Evolutionary conservation across 2,113 vertebrate genomes (phyloP).

Genomic region (Globicephala melas): DNA sequence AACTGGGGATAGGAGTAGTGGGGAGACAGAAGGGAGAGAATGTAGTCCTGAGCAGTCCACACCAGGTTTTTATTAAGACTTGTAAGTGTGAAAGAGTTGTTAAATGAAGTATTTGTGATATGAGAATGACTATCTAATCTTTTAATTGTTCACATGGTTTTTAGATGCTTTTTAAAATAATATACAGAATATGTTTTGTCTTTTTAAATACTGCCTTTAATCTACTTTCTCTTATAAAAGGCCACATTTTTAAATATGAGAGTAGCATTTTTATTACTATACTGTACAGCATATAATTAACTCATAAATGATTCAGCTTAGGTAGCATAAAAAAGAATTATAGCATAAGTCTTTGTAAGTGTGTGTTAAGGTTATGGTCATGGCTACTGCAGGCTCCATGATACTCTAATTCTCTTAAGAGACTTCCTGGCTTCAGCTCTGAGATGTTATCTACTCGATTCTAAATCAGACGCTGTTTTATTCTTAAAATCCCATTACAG

Average conservation of each 20-base stretch:
- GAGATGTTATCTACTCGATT: background rate
- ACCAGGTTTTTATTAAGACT: background rate
- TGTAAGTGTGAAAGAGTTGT: background rate
- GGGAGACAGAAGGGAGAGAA: background rate
- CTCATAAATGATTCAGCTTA: constrained; percentile 50
- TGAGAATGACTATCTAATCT: background rate
- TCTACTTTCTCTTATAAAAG: background rate
- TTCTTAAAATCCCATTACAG: background rate
- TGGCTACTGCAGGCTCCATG: background rate
- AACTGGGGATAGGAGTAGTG: rapidly evolving
- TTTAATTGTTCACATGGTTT: background rate
- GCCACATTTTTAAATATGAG: background rate
- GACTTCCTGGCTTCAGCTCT: background rate
- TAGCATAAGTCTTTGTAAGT: background rate
- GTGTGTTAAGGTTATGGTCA: background rate
- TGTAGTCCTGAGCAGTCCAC: background rate
- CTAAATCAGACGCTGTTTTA: background rate
- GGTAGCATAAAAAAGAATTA: background rate
- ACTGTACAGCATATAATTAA: constrained; percentile 36
- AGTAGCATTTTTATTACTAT: background rate
- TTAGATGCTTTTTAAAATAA: background rate
- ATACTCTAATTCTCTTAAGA: background rate
- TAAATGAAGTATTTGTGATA: background rate
- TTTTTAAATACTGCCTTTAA: constrained; percentile 17
- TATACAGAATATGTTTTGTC: background rate